Evolutionary conservation across 2,888 invertebrate species (phyloP).

Genomic region (Chorisops tibialis): DNA sequence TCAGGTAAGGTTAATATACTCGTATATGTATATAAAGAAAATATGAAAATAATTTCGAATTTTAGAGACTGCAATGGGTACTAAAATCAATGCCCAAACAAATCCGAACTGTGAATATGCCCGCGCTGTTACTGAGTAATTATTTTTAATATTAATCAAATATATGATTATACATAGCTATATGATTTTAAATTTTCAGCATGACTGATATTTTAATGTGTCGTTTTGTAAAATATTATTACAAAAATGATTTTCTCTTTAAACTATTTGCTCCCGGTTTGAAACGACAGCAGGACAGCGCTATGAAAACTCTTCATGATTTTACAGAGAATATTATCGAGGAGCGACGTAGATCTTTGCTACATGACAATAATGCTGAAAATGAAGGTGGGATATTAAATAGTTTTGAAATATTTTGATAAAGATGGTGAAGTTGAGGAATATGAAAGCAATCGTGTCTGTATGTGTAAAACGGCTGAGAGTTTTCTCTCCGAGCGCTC

Average conservation of each 20-base stretch:
- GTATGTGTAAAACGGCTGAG: too few relatives aligned
- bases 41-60: neutral
- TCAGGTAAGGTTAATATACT: slow-evolving; percentile 36
- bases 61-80: slow-evolving; percentile 17
- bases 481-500: too few relatives aligned
- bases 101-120: slow-evolving; percentile 67
- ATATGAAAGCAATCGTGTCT: too few relatives aligned
- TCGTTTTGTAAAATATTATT: neutral
- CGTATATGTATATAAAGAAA: neutral
- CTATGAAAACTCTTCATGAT: slow-evolving; percentile 43
- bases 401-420: too few relatives aligned
- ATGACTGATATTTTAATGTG: neutral
- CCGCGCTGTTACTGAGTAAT: slow-evolving; percentile 63
- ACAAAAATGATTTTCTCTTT: neutral
- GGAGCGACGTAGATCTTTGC: slow-evolving; percentile 38
- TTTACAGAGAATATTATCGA: slow-evolving; percentile 46
- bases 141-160: too few relatives aligned
- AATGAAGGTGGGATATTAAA: too few relatives aligned
- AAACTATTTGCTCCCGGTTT: neutral
- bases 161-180: neutral
- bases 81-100: slow-evolving; percentile 52
- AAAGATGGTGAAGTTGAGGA: too few relatives aligned
- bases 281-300: slow-evolving; percentile 31
- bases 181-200: neutral
- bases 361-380: neutral